Evolutionary conservation across 2,888 invertebrate genomes (phyloP).

Genomic region (Homarus gammarus): DNA sequence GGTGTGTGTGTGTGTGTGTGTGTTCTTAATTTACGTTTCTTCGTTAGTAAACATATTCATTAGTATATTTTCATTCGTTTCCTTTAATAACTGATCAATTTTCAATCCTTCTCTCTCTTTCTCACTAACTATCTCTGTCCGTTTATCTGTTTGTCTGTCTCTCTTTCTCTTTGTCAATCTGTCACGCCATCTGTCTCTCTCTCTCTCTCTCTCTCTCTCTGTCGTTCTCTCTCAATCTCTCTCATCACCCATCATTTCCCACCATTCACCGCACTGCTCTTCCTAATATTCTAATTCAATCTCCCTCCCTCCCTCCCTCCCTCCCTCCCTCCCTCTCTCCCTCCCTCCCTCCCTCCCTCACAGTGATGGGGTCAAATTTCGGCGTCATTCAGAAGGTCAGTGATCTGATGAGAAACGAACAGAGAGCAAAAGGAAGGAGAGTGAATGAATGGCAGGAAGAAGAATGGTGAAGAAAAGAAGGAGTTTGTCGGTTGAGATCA

Average conservation of each 20-base stretch:
- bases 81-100: too few relatives aligned
- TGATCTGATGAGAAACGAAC: slow-evolving; percentile 52
- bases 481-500: background rate
- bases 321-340: background rate
- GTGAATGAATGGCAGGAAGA: background rate
- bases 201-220: background rate
- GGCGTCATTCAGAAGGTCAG: slow-evolving; percentile 45
- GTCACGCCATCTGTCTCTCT: too few relatives aligned
- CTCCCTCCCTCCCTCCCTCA: slow-evolving; percentile 15
- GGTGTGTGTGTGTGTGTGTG: too few relatives aligned
- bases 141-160: too few relatives aligned
- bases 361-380: slow-evolving; percentile 34
- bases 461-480: background rate
- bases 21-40: too few relatives aligned
- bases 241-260: background rate
- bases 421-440: background rate
- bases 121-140: too few relatives aligned
- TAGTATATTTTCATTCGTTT: too few relatives aligned
- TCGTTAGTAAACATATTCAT: too few relatives aligned
- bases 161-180: too few relatives aligned
- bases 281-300: background rate
- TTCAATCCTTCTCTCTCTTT: too few relatives aligned
- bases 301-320: slow-evolving; percentile 7
- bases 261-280: background rate
- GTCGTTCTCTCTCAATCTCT: background rate